Evolutionary conservation across 1,140 invertebrate genomes (phyloP).

Genomic region (Cydia splendana): DNA sequence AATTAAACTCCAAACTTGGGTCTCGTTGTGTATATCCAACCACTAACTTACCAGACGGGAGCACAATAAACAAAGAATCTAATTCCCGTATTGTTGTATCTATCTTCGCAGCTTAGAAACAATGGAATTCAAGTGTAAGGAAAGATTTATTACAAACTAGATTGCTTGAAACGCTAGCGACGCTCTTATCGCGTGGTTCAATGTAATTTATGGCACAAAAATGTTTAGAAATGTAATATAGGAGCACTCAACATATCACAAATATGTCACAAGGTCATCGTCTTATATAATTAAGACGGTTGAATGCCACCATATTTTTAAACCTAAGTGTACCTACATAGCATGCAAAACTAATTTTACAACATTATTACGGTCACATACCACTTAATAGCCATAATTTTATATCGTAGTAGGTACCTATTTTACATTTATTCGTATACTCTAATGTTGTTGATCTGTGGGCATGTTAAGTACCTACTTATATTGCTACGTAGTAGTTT

Average conservation of each 20-base stretch:
- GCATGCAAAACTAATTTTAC: not conserved
- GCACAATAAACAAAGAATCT: slow-evolving; percentile 30
- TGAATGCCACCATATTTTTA: not conserved
- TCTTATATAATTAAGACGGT: not conserved
- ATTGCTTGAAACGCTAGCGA: slow-evolving; percentile 11
- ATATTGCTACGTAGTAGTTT: too few relatives aligned
- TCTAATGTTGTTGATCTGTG: too few relatives aligned
- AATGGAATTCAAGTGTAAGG: slow-evolving; percentile 29
- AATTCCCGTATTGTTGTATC: slow-evolving; percentile 30
- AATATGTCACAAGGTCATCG: not conserved
- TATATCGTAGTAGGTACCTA: too few relatives aligned
- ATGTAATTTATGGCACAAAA: not conserved
- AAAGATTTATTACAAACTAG: slow-evolving; percentile 31
- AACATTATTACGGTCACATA: not conserved
- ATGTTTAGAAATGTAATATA: not conserved
- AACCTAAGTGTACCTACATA: not conserved
- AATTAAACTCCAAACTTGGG: not conserved
- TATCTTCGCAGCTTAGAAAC: slow-evolving; percentile 24
- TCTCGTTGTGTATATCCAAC: not conserved
- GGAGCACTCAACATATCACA: not conserved
- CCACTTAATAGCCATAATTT: not conserved
- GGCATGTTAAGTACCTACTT: too few relatives aligned
- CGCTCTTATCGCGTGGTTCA: slow-evolving; percentile 19
- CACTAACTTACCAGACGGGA: not conserved
- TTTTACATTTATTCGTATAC: too few relatives aligned